phyloP scores from a whole-genome alignment of 1,140 invertebrate genomes.

The Melitaea cinxia region DNA sequence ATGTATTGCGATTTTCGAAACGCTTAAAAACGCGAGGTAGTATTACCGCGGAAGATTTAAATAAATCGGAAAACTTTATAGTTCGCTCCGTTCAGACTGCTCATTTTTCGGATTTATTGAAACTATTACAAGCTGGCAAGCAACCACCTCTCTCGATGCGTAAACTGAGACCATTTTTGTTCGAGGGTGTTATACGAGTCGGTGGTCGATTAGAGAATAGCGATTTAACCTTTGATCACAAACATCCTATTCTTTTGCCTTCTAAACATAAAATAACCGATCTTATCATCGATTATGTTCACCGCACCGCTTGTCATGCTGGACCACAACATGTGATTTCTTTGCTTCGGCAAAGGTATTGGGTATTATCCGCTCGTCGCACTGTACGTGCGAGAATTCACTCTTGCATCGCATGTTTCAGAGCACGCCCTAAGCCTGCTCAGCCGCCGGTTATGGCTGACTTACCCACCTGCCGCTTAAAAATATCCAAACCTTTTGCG shows the following conservation, averaged over 20 bases:
- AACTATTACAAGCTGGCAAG: neutral
- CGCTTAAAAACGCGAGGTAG: neutral
- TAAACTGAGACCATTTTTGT: neutral
- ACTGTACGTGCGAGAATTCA: neutral
- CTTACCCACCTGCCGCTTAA: neutral
- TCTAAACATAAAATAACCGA: neutral
- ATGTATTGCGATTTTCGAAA: neutral
- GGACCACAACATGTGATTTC: neutral
- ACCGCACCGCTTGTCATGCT: neutral
- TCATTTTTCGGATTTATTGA: neutral
- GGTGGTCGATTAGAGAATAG: neutral
- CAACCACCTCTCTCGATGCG: neutral
- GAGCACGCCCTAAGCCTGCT: neutral
- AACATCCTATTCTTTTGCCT: neutral
- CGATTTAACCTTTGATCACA: conserved; percentile 2
- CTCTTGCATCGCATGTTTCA: neutral
- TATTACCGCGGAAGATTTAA: neutral
- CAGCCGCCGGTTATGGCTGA: neutral
- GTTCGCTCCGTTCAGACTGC: neutral
- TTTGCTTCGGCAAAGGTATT: neutral
- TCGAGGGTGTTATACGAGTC: neutral
- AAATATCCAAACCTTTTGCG: neutral
- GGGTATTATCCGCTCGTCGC: neutral
- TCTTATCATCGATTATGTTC: neutral
- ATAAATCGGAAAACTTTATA: neutral